Base-by-base conservation (phyloP, 2,888 invertebrate species). In the Euclidia mi region DNA sequence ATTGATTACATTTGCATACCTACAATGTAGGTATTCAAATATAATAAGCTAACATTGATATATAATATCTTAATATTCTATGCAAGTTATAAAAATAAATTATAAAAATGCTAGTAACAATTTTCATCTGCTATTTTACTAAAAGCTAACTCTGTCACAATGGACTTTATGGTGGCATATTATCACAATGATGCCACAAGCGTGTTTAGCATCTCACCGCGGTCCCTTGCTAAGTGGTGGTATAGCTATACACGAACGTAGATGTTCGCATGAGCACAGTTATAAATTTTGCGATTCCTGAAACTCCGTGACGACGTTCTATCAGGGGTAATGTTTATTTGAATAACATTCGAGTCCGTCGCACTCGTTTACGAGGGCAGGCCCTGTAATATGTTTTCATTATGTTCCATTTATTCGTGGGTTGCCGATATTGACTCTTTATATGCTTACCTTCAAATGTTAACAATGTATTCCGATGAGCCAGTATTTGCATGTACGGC, bases 361-460 rank as follows among this genome's bases (percentile, higher is more conserved):
- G 81, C 80, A 80, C 78, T 82, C 88, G 85, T 88, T 90, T 89
- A 89, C 84, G 88, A 87, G 81, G 85, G 75, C 84, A 82, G 78
- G 70, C 78, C 77, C 81, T 77, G 84, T 86, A 88, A 89, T 91
- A 89, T 91, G 90, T 91, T 90, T 89, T 89, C 90, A 91, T 91
- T 90, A 90, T 88, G 87, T 89, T 82, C 86, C 85, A 87, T 91
- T 91, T 91, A 88, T 89, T 87, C 84, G 84, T 79, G 80, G 86
- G 78, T 80, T 87, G 77, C 81, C 84, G 85, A 87, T 89, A 90
- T 88, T 83, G 82, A 85, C 82, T 89, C 84, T 88, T 85, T 87
- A 87, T 87, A 84, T 82, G 85, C 82, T 85, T 89, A 87, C 88
- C 85, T 89, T 82, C 82, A 81, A 85, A 89, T 80, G 86, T 85